A percentile compares a stretch with the other conserved stretches of the same genome.
These are phyloP conservation scores for Alloscopus bannaensis DNA, from an alignment of 2,888 invertebrate genomes.

Conservation along the genomic window DNA sequence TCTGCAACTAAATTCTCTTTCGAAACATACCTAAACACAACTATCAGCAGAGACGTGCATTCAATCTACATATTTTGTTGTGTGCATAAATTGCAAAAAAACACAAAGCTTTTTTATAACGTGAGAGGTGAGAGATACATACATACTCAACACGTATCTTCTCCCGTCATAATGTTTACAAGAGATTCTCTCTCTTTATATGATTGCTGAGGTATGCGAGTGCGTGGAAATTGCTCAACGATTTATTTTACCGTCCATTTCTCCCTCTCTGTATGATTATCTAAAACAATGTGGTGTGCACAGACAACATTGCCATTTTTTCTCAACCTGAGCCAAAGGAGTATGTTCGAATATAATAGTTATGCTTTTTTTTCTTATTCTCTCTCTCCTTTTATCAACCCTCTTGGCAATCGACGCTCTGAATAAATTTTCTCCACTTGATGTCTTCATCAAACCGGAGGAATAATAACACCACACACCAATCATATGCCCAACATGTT, in stretches of 20 bases:
- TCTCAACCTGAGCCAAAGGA: constrained; percentile 22
- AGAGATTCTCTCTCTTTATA: no score
- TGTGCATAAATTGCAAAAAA: no score
- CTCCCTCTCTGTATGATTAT: constrained; percentile 40
- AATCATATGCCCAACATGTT: background rate
- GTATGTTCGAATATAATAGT: no score
- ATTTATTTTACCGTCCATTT: constrained; percentile 43
- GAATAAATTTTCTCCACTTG: constrained; percentile 57
- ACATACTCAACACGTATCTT: no score
- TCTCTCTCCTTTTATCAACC: constrained; percentile 33
- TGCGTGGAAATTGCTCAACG: constrained; percentile 58
- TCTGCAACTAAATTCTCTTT: constrained; percentile 20
- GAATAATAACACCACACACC: constrained; percentile 11
- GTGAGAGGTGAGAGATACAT: no score
- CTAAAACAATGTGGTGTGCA: constrained; percentile 44
- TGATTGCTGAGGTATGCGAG: constrained; percentile 29
- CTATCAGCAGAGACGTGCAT: no score
- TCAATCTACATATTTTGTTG: no score
- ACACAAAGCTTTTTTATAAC: no score
- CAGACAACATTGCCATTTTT: constrained; percentile 23
- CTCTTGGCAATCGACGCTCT: constrained; percentile 53
- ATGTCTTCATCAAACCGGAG: constrained; percentile 52
- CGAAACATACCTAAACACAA: no score
- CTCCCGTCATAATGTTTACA: no score
- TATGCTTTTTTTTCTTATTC: no score